A percentile compares a stretch with the other conserved stretches of the same genome.
phyloP scores from a whole-genome alignment of 2,113 vertebrate genomes.

The Alethe diademata region DNA sequence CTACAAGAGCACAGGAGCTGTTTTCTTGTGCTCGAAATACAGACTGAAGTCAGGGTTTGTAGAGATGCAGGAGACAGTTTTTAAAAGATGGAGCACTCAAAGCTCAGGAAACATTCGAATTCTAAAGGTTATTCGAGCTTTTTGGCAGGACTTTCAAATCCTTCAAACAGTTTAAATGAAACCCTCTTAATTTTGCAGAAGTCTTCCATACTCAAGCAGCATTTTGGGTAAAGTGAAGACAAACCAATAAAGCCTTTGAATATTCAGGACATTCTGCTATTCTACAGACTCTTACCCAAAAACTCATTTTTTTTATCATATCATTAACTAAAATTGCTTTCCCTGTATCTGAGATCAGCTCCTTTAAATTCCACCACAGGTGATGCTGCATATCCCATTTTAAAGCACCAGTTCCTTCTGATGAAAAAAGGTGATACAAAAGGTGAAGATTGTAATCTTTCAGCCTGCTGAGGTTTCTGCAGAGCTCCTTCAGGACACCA shows the following conservation, averaged over 20 bases:
- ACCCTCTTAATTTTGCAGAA: constrained; percentile 7
- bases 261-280: constrained; percentile 60
- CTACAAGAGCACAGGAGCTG: background rate
- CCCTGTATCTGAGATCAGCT: background rate
- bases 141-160: constrained; percentile 5
- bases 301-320: background rate
- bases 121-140: constrained; percentile 5
- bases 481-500: background rate
- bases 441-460: background rate
- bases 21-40: background rate
- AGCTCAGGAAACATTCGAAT: background rate
- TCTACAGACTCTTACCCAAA: background rate
- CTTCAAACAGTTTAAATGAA: background rate
- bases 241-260: constrained; percentile 40
- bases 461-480: background rate
- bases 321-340: background rate
- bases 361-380: background rate
- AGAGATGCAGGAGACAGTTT: background rate
- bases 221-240: constrained; percentile 19
- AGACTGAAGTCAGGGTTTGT: background rate
- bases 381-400: background rate
- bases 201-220: background rate
- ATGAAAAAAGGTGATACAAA: background rate
- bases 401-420: background rate
- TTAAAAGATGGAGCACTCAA: background rate